Base-by-base conservation (phyloP, 2,113 vertebrate species). In the Glaucidium brasilianum region DNA sequence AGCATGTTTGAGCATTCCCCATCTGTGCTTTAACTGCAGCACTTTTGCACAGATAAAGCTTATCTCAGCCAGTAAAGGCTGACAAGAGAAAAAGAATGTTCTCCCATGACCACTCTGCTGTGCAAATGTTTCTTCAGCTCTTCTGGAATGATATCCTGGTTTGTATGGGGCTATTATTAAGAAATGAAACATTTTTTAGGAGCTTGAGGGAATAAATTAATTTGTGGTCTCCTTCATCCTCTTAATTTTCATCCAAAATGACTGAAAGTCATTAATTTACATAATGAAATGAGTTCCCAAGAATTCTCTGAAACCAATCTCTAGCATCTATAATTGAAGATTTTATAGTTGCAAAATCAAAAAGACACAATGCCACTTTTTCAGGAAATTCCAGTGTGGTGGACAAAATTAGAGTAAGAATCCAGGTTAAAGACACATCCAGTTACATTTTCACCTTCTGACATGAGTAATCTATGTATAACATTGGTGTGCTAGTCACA, bases 1-100 rank as follows among this genome's bases (percentile, higher is more conserved):
- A 77, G 55, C 67, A 50, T 22, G 19, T 77, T n/a, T 90, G 67
- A 67, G 30, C 56, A 49, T n/a, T 86, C 49, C 35, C 34, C 56
- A 13, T 67, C 49, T 87, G 67, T 83, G 60, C 83, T 75, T 92
- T 94, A 75, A 81, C 76, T 85, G 76, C 83, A 94, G 35, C 52
- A 39, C 32, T 93, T 90, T 75, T 95, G 74, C 55, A 85, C 39
- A 86, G 86, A 95, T 91, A 89, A 94, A 75, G 75, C 39, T 91
- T 81, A 81, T 75, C 91, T 81, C 68, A 84, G 59, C 19, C 74
- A 64, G 47, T 53, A 90, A 87, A 94, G 60, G 37, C 56, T 72
- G 75, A 91, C 72, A 35, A 55, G n/a, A 78, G 37, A 59, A 86
- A 50, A 89, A 87, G 45, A 85, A 22, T 35, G 32, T 56, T 83